Evolutionary conservation across 1,140 invertebrate species (phyloP).

Genomic region (Odontomachus brunneus): DNA sequence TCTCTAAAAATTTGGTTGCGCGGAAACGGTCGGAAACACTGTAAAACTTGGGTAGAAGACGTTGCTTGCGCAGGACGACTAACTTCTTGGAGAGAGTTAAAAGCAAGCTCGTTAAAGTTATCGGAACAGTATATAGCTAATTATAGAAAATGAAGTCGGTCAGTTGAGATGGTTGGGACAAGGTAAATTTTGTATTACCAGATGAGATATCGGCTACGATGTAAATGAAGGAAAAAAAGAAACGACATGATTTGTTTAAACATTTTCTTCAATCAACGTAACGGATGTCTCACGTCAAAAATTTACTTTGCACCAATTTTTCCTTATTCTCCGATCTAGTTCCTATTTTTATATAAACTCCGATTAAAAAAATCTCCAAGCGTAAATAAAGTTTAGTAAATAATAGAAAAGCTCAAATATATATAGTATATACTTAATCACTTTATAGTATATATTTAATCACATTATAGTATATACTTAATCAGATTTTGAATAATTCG

Average conservation of each 20-base stretch:
- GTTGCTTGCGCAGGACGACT: slow-evolving; percentile 8
- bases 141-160: slow-evolving; percentile 28
- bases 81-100: slow-evolving; percentile 11
- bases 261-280: not conserved
- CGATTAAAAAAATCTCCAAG: not conserved
- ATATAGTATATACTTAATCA: not conserved
- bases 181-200: not conserved
- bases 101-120: slow-evolving; percentile 18
- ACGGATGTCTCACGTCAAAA: not conserved
- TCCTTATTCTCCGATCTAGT: not conserved
- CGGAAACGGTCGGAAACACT: not conserved
- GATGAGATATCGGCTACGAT: not conserved
- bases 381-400: too few species aligned
- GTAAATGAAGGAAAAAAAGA: too few species aligned
- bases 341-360: not conserved
- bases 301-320: not conserved
- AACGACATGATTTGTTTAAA: not conserved
- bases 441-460: not conserved
- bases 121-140: slow-evolving; percentile 1
- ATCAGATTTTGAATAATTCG: not conserved
- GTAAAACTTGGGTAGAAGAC: slow-evolving; percentile 26
- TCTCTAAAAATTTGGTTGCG: slow-evolving; percentile 35
- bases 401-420: too few species aligned
- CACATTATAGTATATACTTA: not conserved
- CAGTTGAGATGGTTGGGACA: not conserved